Evolutionary conservation across 2,113 vertebrate genomes (phyloP).

Genomic region (Catagonus wagneri): DNA sequence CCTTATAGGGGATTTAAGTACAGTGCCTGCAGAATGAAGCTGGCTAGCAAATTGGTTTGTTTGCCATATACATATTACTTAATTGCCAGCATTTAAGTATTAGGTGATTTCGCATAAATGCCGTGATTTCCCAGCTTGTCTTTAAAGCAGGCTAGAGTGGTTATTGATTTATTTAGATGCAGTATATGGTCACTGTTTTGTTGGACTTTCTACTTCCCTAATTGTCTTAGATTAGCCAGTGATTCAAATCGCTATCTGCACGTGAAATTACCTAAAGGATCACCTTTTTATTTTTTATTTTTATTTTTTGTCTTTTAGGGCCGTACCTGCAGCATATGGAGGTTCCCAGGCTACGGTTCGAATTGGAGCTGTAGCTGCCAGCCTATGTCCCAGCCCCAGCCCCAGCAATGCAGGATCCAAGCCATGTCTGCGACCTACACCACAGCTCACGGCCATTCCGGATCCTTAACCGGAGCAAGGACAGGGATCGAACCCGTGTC

Average conservation of each 20-base stretch:
- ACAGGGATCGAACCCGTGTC: no score
- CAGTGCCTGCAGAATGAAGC: background rate
- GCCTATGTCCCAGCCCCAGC: no score
- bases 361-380: no score
- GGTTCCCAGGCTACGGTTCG: no score
- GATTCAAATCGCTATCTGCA: background rate
- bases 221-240: background rate
- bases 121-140: background rate
- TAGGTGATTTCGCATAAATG: background rate
- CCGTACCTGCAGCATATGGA: no score
- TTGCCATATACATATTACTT: background rate
- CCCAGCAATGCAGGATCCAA: no score
- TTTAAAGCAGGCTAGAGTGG: background rate
- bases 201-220: background rate
- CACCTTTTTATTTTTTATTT: no score
- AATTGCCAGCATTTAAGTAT: background rate
- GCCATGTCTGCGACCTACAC: no score
- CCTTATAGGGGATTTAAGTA: background rate
- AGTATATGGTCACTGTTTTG: background rate
- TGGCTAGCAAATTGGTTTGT: background rate
- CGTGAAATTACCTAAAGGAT: background rate
- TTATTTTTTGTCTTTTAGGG: no score
- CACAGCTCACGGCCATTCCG: no score
- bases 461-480: no score
- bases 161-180: constrained; percentile 5